Evolutionary conservation across 2,113 vertebrate species (phyloP), one percentile per base, ranked within the genome.

Genomic region (Hippocampus zosterae): DNA sequence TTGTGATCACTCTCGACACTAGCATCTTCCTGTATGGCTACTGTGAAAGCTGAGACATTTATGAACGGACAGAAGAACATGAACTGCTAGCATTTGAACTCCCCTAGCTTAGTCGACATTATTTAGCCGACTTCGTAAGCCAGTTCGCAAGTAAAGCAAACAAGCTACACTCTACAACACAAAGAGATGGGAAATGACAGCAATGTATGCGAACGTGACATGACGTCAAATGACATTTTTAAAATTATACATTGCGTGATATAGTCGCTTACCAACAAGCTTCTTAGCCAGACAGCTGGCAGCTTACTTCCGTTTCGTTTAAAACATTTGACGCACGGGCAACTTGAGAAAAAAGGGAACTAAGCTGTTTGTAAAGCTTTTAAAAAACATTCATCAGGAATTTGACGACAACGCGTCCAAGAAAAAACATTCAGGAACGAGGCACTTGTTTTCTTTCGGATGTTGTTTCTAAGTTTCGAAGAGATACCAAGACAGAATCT

Each of bases 241-340:
- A 15, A 37, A 72, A 27, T 48, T 25, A 64, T 46, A 65, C 23
- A 15, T 46, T 27, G 15, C n/a, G 23, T 46, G 12, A 46, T 46
- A 10, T 8, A 70, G 72, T 60, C 70, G 85, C 92, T 91, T 80
- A 92, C 90, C 88, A 77, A 84, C 69, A 46, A 88, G 81, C 71
- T 66, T 75, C 71, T 66, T 76, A 80, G 88, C 87, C 84, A 88
- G 85, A 79, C 81, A 87, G 85, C 86, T 85, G 88, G 85, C 88
- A 80, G 90, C 71, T 88, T 87, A 92, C 89, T 93, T 92, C 91
- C 91, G 88, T 88, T 81, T 82, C 70, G 76, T 61, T 87, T 71
- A 67, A 75, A 53, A 67, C 90, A 91, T 92, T 75, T 75, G 82
- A 77, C 68, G 68, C 33, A 21, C 67, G 69, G 61, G 53, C 65